phyloP scores from a whole-genome alignment of 35 echinoderm and acorn worm species.

The Apostichopus japonicus region DNA sequence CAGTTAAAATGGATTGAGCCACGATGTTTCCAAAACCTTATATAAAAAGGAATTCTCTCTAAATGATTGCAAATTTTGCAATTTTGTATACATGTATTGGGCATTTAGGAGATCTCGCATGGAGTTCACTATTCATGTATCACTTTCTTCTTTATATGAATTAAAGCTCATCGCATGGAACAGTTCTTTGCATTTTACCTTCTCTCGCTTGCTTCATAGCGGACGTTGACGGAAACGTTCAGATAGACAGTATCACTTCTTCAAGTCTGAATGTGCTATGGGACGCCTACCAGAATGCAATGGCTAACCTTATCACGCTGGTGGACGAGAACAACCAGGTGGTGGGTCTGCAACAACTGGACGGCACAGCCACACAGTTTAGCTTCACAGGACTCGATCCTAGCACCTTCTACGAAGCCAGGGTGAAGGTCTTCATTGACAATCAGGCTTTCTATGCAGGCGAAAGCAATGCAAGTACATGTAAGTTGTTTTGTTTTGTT shows the following conservation, averaged over 20 bases:
- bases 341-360: not conserved
- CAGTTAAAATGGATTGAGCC: no score
- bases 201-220: not conserved
- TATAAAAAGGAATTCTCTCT: no score
- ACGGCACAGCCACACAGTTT: not conserved
- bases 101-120: no score
- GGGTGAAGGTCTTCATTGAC: not conserved
- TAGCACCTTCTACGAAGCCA: slow-evolving; percentile 27
- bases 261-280: slow-evolving; percentile 31
- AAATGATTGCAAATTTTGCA: no score
- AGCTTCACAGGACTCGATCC: slow-evolving; percentile 11
- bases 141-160: no score
- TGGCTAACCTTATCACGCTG: not conserved
- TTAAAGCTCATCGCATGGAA: no score
- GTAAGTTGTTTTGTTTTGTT: not conserved
- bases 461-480: not conserved
- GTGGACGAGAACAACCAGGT: slow-evolving; percentile 10
- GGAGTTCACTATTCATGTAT: no score
- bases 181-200: not conserved
- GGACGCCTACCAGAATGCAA: slow-evolving; percentile 3
- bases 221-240: not conserved
- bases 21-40: no score
- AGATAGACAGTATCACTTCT: slow-evolving; percentile 14
- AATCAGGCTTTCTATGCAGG: not conserved
- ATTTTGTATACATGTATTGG: no score